Percentiles rank a stretch among this genome's conserved stretches.
Evolutionary conservation across 1,140 invertebrate genomes (phyloP).

Genomic region (Atta texana): DNA sequence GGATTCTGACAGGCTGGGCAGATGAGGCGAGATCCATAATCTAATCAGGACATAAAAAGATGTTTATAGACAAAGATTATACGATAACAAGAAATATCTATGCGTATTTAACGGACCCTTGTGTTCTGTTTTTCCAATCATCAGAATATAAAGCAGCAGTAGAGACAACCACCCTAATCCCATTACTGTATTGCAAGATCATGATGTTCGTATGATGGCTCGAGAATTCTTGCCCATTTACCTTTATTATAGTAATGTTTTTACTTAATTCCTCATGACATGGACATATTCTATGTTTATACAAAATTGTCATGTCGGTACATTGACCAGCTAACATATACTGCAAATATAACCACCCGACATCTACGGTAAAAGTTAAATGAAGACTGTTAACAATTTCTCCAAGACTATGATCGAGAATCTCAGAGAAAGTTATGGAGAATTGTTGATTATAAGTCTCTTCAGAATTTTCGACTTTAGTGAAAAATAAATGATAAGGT

Average conservation of each 20-base stretch:
- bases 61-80: background rate
- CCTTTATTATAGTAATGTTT: slow-evolving; percentile 88
- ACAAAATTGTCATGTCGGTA: slow-evolving; percentile 89
- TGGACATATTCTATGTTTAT: slow-evolving; percentile 88
- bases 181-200: slow-evolving; percentile 94
- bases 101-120: slow-evolving; percentile 88
- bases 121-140: slow-evolving; percentile 98
- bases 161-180: slow-evolving; percentile 94
- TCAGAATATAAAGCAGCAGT: slow-evolving; percentile 96
- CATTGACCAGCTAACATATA: slow-evolving; percentile 91
- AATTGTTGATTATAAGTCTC: slow-evolving; percentile 89
- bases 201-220: slow-evolving; percentile 97
- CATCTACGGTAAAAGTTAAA: slow-evolving; percentile 97
- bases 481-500: slow-evolving; percentile 94
- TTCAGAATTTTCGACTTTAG: slow-evolving; percentile 89
- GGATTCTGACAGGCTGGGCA: slow-evolving; percentile 88
- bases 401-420: slow-evolving; percentile 92
- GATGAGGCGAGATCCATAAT: slow-evolving; percentile 94
- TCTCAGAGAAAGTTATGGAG: slow-evolving; percentile 91
- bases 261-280: slow-evolving; percentile 87
- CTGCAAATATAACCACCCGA: slow-evolving; percentile 94
- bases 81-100: background rate
- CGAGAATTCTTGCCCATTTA: slow-evolving; percentile 72
- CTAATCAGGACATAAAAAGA: slow-evolving; percentile 68
- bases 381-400: slow-evolving; percentile 91